A percentile compares a stretch with the other conserved stretches of the same genome.
Conservation (phyloP, 2,113 vertebrate species). For the Scortum barcoo region DNA sequence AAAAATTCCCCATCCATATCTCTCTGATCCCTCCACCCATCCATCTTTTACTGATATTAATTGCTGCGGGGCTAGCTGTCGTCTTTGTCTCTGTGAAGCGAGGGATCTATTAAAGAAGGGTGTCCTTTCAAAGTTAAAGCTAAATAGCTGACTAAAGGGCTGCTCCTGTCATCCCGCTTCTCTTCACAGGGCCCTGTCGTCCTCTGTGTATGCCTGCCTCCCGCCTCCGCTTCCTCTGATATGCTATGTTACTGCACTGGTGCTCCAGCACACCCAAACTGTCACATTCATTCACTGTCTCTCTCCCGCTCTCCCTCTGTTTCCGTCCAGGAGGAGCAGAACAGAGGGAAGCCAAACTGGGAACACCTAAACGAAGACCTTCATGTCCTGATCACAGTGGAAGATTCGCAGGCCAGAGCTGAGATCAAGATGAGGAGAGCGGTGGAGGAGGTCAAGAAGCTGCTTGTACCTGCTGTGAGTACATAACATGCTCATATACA, state of each 20-base stretch:
- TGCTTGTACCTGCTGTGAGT: slow-evolving; percentile 89
- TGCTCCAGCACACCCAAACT: slow-evolving; percentile 62
- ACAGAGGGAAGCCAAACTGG: slow-evolving; percentile 90
- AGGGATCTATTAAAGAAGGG: slow-evolving; percentile 71
- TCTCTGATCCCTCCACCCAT: slow-evolving; percentile 62
- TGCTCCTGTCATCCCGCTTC: slow-evolving; percentile 66
- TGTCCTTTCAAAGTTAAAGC: slow-evolving; percentile 76
- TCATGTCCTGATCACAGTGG: slow-evolving; percentile 88
- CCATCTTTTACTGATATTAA: slow-evolving; percentile 73
- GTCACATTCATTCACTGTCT: slow-evolving; percentile 61
- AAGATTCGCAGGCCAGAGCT: slow-evolving; percentile 87
- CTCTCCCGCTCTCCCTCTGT: slow-evolving; percentile 10
- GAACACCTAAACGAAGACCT: slow-evolving; percentile 89
- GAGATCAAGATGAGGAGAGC: slow-evolving; percentile 89
- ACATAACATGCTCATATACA: slow-evolving; percentile 13
- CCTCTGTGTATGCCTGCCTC: slow-evolving; percentile 63
- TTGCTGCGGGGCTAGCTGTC: slow-evolving; percentile 73
- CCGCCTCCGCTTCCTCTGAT: slow-evolving; percentile 55
- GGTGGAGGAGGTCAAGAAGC: slow-evolving; percentile 89
- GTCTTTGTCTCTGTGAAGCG: slow-evolving; percentile 65
- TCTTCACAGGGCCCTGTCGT: slow-evolving; percentile 50
- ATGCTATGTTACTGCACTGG: slow-evolving; percentile 44
- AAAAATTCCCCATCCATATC: slow-evolving; percentile 48
- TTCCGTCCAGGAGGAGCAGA: slow-evolving; percentile 86
- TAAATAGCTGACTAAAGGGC: slow-evolving; percentile 76